Evolutionary conservation across 64 coral and sea anemone species (phyloP), one percentile per base, ranked within the genome.

Genomic region (Montipora foliosa): DNA sequence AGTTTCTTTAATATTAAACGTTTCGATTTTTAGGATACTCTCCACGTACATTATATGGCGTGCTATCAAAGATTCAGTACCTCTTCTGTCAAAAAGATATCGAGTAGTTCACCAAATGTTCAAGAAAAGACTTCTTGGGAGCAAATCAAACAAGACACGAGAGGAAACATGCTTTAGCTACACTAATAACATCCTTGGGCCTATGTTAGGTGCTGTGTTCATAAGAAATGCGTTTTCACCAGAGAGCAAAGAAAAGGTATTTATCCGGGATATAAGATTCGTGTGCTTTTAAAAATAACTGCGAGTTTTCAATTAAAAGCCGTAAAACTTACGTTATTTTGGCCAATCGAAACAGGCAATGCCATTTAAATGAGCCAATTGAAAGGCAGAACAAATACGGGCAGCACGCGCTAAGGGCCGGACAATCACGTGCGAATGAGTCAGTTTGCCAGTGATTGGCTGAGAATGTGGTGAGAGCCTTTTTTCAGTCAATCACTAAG

Each of bases 31-130:
- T 15, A 93, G 92, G 9, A 10, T 72, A 0, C 55, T 99, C 7
- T 99, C 98, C 2, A 96, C 96, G 48, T 99, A 99, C 44, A 96
- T 99, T 83, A 90, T 99, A 8, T 99, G 98, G 98, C 89, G 93
- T 64, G 75, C 93, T 22, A 80, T 99, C 5, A 99, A 99, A 20
- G 98, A 99, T 29, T 79, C 89, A 10, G 92, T 99, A 8, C 98
- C 98, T 0, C 82, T 99, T 47, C 82, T 99, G 6, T 96, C 92
- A 5, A 92, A 50, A 22, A 25, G 87, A 22, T 99, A 92, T 74
- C 88, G 98, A 20, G 77, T 51, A 5, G 80, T 81, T 19, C 94
- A 99, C 75, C 66, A 91, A 24, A 61, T 75, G 5, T 75, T 99
- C 14, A 94, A 94, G 22, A 71, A 44, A 51, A 82, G 68, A 76